Conservation (phyloP, 2,888 invertebrate species). For the Antheraea yamamai region DNA sequence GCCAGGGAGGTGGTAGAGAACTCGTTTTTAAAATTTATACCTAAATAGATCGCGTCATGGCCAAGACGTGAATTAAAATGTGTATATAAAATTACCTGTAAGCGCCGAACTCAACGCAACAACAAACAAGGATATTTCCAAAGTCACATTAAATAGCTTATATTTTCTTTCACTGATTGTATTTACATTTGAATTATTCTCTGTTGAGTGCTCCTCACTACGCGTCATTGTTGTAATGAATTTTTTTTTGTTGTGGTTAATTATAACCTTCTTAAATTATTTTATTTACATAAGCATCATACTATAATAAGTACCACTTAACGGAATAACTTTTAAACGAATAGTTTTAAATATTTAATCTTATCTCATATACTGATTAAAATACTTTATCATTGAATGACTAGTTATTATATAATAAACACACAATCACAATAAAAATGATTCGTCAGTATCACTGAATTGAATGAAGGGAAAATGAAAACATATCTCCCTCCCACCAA, state of each 20-base stretch:
- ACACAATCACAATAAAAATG: neutral
- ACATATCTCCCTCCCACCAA: neutral
- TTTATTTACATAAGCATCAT: neutral
- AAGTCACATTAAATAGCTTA: constrained; percentile 54
- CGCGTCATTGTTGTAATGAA: neutral
- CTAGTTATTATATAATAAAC: neutral
- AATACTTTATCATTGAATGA: neutral
- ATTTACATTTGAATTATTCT: constrained; percentile 48
- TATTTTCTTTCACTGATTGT: constrained; percentile 50
- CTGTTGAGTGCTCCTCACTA: constrained; percentile 26
- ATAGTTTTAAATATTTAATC: neutral
- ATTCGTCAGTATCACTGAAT: neutral
- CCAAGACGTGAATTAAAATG: neutral
- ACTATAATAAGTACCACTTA: neutral
- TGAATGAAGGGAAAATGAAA: neutral
- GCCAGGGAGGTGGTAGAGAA: neutral
- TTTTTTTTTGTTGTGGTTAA: neutral
- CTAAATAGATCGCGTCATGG: neutral
- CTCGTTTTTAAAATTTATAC: neutral
- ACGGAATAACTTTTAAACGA: neutral
- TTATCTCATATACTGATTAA: neutral
- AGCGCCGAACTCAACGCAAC: constrained; percentile 62
- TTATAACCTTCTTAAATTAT: neutral
- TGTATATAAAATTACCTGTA: constrained; percentile 51
- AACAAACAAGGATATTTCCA: constrained; percentile 72